phyloP scores from a whole-genome alignment of 2,888 invertebrate species.

The Tinea trinotella region DNA sequence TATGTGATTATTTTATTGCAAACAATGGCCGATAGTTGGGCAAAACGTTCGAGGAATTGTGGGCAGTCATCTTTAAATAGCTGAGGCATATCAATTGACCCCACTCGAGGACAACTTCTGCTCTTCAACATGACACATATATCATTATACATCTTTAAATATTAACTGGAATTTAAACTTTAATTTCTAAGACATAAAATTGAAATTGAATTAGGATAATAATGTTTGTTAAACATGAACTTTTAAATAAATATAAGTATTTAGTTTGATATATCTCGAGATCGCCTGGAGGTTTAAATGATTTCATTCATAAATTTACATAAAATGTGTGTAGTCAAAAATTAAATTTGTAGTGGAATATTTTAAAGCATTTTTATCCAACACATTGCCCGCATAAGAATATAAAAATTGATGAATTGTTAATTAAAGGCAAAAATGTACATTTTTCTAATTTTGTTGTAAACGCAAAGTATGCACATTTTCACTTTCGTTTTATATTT shows the following conservation, averaged over 20 bases:
- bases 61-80: slow-evolving; percentile 13
- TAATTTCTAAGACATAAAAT: background rate
- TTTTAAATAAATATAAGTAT: background rate
- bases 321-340: too few relatives aligned
- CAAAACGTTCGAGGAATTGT: slow-evolving; percentile 1
- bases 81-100: slow-evolving; percentile 17
- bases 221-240: background rate
- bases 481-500: too few relatives aligned
- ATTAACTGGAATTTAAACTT: background rate
- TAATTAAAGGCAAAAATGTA: too few relatives aligned
- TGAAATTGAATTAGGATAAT: background rate
- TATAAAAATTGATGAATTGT: too few relatives aligned
- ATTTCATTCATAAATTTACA: slow-evolving; percentile 17
- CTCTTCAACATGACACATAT: background rate
- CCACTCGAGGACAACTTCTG: slow-evolving; percentile 13
- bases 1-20: slow-evolving; percentile 14
- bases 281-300: background rate
- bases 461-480: too few relatives aligned
- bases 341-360: too few relatives aligned
- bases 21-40: slow-evolving; percentile 15
- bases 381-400: too few relatives aligned
- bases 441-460: too few relatives aligned
- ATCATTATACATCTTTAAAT: background rate
- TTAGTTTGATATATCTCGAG: background rate
- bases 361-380: too few relatives aligned